Evolutionary conservation across 2,888 invertebrate species (phyloP).

Genomic region (Horisme vitalbata): DNA sequence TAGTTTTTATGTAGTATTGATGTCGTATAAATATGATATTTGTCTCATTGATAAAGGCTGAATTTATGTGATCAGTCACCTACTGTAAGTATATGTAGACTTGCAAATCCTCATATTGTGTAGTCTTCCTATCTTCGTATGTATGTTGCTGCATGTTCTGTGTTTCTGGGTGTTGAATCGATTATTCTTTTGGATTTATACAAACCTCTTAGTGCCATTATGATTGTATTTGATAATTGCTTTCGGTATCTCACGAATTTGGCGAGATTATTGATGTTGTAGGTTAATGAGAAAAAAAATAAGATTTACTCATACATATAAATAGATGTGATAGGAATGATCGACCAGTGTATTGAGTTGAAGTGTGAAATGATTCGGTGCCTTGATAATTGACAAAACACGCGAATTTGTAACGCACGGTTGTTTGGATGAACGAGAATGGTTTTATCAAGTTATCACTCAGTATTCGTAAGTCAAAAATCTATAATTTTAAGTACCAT

Average conservation of each 20-base stretch:
- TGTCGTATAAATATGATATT: slow-evolving; percentile 22
- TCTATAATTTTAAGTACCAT: slow-evolving; percentile 2
- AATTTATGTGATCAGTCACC: slow-evolving; percentile 24
- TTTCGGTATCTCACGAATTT: too few relatives aligned
- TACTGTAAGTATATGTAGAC: slow-evolving; percentile 20
- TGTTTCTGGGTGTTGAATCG: not conserved
- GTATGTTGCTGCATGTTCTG: not conserved
- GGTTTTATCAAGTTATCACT: slow-evolving; percentile 1
- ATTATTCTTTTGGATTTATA: not conserved
- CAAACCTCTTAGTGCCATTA: slow-evolving; percentile 55
- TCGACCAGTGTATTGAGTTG: slow-evolving; percentile 59
- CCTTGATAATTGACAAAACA: slow-evolving; percentile 7
- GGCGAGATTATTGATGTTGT: too few relatives aligned
- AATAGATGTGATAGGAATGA: slow-evolving; percentile 60
- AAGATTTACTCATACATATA: too few relatives aligned
- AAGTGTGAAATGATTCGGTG: slow-evolving; percentile 10
- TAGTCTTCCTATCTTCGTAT: slow-evolving; percentile 19
- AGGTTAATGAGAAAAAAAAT: slow-evolving; percentile 19
- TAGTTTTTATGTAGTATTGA: slow-evolving; percentile 21
- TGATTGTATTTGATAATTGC: slow-evolving; percentile 8
- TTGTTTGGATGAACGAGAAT: slow-evolving; percentile 2
- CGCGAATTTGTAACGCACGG: slow-evolving; percentile 5
- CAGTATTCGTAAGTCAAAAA: slow-evolving; percentile 18
- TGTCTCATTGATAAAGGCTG: slow-evolving; percentile 27
- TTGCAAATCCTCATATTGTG: slow-evolving; percentile 22